Base-by-base conservation (phyloP, 2,797 vertebrate species). In the Sebastes ruberrimus region DNA sequence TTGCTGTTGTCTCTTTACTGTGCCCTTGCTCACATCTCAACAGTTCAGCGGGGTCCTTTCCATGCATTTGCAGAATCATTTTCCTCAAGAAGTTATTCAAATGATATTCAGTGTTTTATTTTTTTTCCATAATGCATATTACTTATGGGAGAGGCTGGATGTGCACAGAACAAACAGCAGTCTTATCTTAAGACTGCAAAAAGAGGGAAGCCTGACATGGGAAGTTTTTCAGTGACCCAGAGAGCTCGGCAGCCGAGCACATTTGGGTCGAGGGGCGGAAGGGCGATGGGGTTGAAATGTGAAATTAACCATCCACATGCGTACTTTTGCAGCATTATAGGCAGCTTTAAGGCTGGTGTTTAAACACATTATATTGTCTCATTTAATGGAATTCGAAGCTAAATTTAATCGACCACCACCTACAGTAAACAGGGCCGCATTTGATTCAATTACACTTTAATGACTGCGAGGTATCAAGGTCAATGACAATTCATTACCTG, bases 181-280 rank as follows among this genome's bases (percentile, higher is more conserved):
- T 79, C 78, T 90, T 91, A 92, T 91, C 88, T 81, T 60, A 55
- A 27, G 42, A 28, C 70, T 78, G 88, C 86, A 85, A 85, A 92
- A 89, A 90, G 78, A 82, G 69, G 71, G 57, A 79, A 84, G 65
- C 35, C 68, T 63, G 71, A 84, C 53, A 77, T 65, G 49, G 61
- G 56, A 80, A 66, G 16, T 61, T 76, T 76, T 76, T 46, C 30
- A 46, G 28, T 79, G 78, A 85, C 82, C 68, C 55, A 57, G 20
- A 79, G 53, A 87, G 71, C 66, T 83, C 32, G 52, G 66, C 61
- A 74, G 68, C 65, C 33, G 11, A 75, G 63, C 10, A 9, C 6
- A 59, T 65, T 65, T 27, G 5, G 28, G 60, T 67, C 63, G 46
- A 57, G 60, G 35, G 55, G 42, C 23, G 59, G 71, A 75, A 75